Evolutionary conservation across 1,140 invertebrate genomes (phyloP), one percentile per base, ranked within the genome.

Genomic region (Caenorhabditis elegans): DNA sequence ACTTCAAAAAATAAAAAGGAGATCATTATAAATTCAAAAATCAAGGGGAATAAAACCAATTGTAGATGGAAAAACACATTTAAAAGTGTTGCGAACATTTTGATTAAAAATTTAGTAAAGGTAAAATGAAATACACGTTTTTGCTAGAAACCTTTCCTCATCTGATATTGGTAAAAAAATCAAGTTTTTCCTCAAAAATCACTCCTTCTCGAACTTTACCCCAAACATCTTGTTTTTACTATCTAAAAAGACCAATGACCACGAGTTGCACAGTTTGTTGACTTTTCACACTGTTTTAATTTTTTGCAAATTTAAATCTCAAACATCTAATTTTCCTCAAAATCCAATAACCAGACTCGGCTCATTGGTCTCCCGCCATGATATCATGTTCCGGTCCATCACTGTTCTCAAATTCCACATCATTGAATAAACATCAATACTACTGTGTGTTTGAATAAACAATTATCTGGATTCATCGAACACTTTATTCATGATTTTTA

Each of bases 341-440:
- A 60, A 60, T 31, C 53, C 26, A 17, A 60, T 31, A 60, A 60
- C 53, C 53, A 60, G 28, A 6, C 6, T 8, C 53, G n/a, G 60
- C 60, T 39, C 31, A 70, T 36, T 19, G 13, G 22, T 70, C n/a
- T 28, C 39, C 22, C 39, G n/a, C 60, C 60, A 70, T 70, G 34
- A 70, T 39, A 70, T 70, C 34, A 70, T 39, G 17, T 70, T 70
- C 60, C 60, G 60, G 60, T 70, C 60, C 60, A 70, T 70, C 53
- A 34, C 5, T 4, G 34, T 22, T 70, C 34, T 70, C 60, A 43
- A 17, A 19, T 70, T 19, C 34, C 34, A 70, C 60, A 70, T 70
- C 60, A 70, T 70, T 70, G 34, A 70, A 70, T 70, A 70, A 70
- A 70, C 60, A 70, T 6, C 17, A 13, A 10, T 34, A 70, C 31